Conservation (phyloP, 2,113 vertebrate genomes). For the Gulo gulo region DNA sequence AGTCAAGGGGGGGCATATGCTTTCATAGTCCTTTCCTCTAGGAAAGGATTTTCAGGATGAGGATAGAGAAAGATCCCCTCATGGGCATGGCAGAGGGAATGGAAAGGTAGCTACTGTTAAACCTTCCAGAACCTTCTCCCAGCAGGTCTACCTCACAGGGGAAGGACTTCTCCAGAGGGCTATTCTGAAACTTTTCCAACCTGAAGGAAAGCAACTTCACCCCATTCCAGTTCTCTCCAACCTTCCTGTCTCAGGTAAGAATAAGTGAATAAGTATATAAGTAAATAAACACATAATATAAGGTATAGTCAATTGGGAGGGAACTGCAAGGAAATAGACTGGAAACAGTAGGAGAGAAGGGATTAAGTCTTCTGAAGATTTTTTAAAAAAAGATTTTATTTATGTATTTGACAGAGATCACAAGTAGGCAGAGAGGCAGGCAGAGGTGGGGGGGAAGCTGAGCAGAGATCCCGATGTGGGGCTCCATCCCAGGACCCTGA, state of each 20-base stretch:
- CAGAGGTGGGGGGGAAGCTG: too few relatives aligned
- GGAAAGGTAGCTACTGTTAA: neutral
- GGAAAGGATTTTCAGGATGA: neutral
- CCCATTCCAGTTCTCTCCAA: neutral
- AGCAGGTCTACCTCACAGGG: neutral
- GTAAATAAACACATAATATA: too few relatives aligned
- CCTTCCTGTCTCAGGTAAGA: neutral
- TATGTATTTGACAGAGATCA: too few relatives aligned
- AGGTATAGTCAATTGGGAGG: neutral
- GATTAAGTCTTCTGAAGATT: neutral
- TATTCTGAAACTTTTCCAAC: neutral
- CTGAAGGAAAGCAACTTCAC: neutral
- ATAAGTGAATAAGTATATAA: neutral
- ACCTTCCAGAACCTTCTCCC: neutral
- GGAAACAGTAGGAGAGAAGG: neutral
- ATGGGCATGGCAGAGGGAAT: neutral
- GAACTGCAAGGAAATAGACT: neutral
- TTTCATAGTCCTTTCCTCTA: neutral
- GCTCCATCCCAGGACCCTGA: too few relatives aligned
- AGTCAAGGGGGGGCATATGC: neutral
- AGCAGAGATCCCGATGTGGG: too few relatives aligned
- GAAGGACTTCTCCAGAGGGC: neutral
- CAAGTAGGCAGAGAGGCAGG: too few relatives aligned
- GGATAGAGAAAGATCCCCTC: neutral
- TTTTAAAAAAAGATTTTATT: too few relatives aligned